Evolutionary conservation across 1,140 invertebrate genomes (phyloP).

Genomic region (Heterodera carotae): DNA sequence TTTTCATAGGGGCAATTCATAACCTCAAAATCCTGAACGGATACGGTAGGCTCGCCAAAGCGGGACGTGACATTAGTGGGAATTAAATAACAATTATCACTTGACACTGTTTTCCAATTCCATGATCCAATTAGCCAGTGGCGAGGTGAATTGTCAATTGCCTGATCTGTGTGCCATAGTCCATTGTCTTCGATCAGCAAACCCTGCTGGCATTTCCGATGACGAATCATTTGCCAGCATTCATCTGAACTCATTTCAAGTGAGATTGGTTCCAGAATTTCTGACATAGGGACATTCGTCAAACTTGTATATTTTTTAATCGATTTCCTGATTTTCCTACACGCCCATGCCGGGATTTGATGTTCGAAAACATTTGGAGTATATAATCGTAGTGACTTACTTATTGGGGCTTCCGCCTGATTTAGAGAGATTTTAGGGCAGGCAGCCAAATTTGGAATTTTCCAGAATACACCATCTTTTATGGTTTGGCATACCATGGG

Average conservation of each 20-base stretch:
- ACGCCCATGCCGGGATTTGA: not conserved
- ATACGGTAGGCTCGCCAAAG: not conserved
- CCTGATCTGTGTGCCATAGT: not conserved
- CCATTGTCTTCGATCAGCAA: not conserved
- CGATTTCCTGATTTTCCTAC: constrained; percentile 7
- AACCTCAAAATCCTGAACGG: not conserved
- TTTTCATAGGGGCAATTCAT: not conserved
- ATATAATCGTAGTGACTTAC: not conserved
- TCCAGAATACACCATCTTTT: not conserved
- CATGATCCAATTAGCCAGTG: constrained; percentile 7
- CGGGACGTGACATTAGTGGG: not conserved
- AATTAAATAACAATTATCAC: constrained; percentile 14
- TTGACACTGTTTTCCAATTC: constrained; percentile 4
- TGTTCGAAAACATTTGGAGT: constrained; percentile 6
- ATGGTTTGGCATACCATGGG: constrained; percentile 19
- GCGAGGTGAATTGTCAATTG: constrained; percentile 6
- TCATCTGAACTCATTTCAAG: not conserved
- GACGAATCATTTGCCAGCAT: constrained; percentile 6
- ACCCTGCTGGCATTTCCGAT: not conserved
- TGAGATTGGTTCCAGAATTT: not conserved
- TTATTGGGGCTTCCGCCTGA: not conserved
- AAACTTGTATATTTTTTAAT: not conserved
- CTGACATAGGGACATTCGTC: not conserved
- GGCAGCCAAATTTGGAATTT: not conserved
- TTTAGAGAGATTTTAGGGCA: not conserved